Conservation (phyloP, 2,113 vertebrate species). For the Corythaixoides concolor region DNA sequence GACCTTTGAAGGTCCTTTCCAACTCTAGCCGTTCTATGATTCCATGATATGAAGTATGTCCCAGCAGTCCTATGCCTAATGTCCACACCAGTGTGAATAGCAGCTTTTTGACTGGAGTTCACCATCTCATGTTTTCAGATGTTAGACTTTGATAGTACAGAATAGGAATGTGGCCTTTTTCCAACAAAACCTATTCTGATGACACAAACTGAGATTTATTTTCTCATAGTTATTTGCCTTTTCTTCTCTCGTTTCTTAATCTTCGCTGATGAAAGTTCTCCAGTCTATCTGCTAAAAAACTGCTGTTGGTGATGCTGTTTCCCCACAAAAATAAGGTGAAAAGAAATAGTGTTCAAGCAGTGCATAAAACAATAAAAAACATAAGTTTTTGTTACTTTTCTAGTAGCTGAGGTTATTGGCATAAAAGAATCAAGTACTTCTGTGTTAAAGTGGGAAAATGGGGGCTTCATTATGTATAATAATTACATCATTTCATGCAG, state of each 20-base stretch:
- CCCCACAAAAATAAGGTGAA: not conserved
- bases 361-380: not conserved
- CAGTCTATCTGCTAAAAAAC: not conserved
- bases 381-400: not conserved
- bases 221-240: not conserved
- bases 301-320: not conserved
- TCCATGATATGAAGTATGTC: too few relatives aligned
- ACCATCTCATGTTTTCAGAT: not conserved
- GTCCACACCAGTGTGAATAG: not conserved
- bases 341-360: not conserved
- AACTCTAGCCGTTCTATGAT: too few relatives aligned
- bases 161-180: not conserved
- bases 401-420: not conserved
- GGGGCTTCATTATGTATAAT: not conserved
- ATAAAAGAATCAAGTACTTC: not conserved
- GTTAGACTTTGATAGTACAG: not conserved
- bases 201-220: not conserved
- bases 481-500: not conserved
- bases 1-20: too few relatives aligned
- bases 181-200: not conserved
- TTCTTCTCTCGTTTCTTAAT: not conserved
- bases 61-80: not conserved
- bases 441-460: not conserved
- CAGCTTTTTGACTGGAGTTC: not conserved
- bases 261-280: not conserved